Conservation (phyloP, 2,113 vertebrate genomes). For the Pelecanus crispus region DNA sequence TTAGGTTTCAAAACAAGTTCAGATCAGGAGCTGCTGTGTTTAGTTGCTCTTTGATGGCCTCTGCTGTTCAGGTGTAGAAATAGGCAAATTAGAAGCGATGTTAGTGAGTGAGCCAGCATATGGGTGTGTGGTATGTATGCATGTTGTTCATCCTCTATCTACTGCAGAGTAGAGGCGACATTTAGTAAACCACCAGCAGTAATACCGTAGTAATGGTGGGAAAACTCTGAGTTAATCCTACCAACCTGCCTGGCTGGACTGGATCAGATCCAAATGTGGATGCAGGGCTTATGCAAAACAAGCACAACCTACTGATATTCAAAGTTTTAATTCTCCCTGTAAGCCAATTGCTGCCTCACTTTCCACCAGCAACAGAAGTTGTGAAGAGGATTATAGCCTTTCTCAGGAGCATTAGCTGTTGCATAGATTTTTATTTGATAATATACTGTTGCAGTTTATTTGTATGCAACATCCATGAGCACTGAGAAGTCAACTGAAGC, state of each 20-base stretch:
- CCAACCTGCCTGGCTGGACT: not conserved
- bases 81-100: not conserved
- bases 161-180: not conserved
- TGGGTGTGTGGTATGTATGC: no score
- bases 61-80: not conserved
- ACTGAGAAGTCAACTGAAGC: not conserved
- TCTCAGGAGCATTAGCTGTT: not conserved
- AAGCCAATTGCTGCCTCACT: not conserved
- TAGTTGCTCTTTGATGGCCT: constrained; percentile 9
- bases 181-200: not conserved
- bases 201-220: not conserved
- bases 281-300: not conserved
- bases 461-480: not conserved
- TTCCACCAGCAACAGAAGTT: not conserved
- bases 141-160: not conserved
- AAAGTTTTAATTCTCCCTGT: not conserved
- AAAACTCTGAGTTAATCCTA: not conserved
- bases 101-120: not conserved
- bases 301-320: not conserved
- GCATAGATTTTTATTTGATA: not conserved
- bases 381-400: not conserved
- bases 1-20: not conserved
- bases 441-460: not conserved
- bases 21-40: not conserved
- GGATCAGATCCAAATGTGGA: not conserved